Conservation (phyloP, 2,888 invertebrate genomes). For the Agrochola lychnidis region DNA sequence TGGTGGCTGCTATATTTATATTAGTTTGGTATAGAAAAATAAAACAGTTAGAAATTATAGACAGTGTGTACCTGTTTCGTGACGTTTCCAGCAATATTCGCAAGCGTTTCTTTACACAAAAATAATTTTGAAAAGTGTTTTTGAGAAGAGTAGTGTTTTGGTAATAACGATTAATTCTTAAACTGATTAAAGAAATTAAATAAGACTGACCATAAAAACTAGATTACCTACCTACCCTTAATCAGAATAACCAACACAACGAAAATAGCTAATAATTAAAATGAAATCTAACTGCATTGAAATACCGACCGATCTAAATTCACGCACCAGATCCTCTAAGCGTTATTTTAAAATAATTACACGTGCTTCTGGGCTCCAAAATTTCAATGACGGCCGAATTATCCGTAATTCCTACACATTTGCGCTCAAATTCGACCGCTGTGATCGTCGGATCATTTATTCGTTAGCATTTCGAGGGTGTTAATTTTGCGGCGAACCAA, state of each 20-base stretch:
- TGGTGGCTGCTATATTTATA: not conserved
- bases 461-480: slow-evolving; percentile 72
- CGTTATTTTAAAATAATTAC: slow-evolving; percentile 53
- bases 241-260: not conserved
- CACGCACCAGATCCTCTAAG: slow-evolving; percentile 6
- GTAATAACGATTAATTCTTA: not conserved
- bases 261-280: not conserved
- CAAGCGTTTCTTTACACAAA: no score
- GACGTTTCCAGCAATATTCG: no score
- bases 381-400: slow-evolving; percentile 57
- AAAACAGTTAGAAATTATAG: no score
- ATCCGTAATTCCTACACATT: slow-evolving; percentile 59
- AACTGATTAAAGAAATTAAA: not conserved
- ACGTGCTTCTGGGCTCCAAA: slow-evolving; percentile 27
- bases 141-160: not conserved
- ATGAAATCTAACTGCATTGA: not conserved
- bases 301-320: slow-evolving; percentile 9
- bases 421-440: slow-evolving; percentile 58
- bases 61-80: no score
- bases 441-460: slow-evolving; percentile 66
- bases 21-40: no score
- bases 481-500: slow-evolving; percentile 74
- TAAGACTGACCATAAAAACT: not conserved
- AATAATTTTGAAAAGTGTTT: not conserved
- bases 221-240: not conserved